A percentile compares a stretch with the other conserved stretches of the same genome.
Conservation (phyloP, 2,797 vertebrate species). For the Gobio occitaniae region DNA sequence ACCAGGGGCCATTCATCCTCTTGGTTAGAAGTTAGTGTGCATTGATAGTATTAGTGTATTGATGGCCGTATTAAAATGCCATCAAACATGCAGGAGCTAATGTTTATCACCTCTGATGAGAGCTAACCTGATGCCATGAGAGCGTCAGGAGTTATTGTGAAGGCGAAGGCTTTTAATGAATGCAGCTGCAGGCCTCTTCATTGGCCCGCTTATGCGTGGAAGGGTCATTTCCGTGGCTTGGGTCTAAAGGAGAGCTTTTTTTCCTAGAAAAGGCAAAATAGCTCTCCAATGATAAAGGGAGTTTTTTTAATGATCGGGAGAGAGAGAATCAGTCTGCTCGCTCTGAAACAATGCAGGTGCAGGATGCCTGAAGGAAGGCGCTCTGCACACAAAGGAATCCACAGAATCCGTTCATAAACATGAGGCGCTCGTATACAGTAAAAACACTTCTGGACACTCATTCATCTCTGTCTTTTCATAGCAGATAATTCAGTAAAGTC, state of each 20-base stretch:
- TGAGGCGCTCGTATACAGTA: neutral
- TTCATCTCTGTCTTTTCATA: neutral
- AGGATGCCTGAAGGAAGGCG: neutral
- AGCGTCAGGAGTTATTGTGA: conserved; percentile 18
- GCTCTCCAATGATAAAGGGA: conserved; percentile 4
- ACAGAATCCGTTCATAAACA: neutral
- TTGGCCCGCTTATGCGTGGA: neutral
- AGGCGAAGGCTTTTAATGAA: conserved; percentile 43
- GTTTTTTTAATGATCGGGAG: conserved; percentile 1
- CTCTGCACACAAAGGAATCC: neutral
- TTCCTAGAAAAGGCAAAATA: conserved; percentile 2
- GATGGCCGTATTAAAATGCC: conserved; percentile 72
- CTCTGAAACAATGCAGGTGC: conserved; percentile 17
- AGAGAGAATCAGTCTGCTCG: neutral
- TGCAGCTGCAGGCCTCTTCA: conserved; percentile 21
- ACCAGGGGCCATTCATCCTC: conserved; percentile 66
- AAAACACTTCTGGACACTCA: neutral
- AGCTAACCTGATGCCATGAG: neutral
- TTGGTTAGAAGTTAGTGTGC: conserved; percentile 67
- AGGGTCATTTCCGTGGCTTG: conserved; percentile 15
- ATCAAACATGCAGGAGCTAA: conserved; percentile 71
- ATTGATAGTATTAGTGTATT: conserved; percentile 69
- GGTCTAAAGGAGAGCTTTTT: conserved; percentile 6
- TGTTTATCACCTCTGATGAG: conserved; percentile 59
- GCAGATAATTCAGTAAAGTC: neutral